A percentile compares a stretch with the other conserved stretches of the same genome.
Conservation (phyloP, 2,113 vertebrate genomes). For the Chinchilla lanigera region DNA sequence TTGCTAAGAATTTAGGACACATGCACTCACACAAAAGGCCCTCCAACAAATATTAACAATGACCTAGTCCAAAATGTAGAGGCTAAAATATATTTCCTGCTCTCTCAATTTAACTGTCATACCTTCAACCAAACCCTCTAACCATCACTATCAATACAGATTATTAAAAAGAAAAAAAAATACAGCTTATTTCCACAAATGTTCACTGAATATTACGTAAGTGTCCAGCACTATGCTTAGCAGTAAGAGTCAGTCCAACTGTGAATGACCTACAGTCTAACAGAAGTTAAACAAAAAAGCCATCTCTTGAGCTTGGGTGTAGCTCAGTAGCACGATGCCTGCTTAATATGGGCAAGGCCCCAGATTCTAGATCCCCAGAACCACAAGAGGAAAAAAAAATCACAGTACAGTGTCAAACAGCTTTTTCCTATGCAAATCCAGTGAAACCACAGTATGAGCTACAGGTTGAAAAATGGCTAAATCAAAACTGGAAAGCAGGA, state of each 20-base stretch:
- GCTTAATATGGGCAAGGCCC: not conserved
- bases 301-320: not conserved
- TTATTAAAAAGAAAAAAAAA: no score
- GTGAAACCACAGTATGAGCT: constrained; percentile 87
- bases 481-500: constrained; percentile 33
- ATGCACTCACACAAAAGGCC: not conserved
- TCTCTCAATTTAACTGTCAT: constrained; percentile 21
- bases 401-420: not conserved
- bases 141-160: not conserved
- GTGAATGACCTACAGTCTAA: not conserved
- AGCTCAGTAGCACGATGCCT: not conserved
- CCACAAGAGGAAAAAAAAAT: not conserved
- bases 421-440: constrained; percentile 88
- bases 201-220: not conserved
- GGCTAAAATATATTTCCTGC: not conserved
- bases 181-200: not conserved
- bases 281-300: not conserved
- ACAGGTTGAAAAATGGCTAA: constrained; percentile 70
- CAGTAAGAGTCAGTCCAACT: not conserved
- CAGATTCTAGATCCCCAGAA: not conserved
- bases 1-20: constrained; percentile 27
- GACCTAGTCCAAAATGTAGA: not conserved
- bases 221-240: not conserved
- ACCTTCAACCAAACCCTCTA: not conserved
- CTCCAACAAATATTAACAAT: not conserved